A percentile compares a stretch with the other conserved stretches of the same genome.
These are phyloP conservation scores for Oryzias curvinotus DNA, from an alignment of 2,113 vertebrate genomes.

Conservation along the genomic window DNA sequence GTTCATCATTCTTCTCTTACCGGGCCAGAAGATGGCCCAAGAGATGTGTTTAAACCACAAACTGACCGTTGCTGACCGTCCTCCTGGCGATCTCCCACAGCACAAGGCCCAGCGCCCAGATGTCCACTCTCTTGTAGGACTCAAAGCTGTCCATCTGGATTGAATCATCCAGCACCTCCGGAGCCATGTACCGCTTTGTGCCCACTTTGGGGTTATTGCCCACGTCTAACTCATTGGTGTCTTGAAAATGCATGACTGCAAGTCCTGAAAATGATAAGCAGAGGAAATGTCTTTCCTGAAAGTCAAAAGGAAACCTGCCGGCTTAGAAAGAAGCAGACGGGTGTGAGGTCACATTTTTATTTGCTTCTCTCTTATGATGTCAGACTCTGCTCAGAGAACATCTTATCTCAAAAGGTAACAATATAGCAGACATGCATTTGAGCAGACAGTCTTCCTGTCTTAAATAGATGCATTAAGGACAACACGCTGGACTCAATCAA, in stretches of 20 bases:
- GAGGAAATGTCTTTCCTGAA: neutral
- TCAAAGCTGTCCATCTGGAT: conserved; percentile 98
- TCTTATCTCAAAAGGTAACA: neutral
- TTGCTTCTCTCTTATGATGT: neutral
- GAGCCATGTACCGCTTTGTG: conserved; percentile 99
- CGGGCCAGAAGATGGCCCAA: too few species aligned
- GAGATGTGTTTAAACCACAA: neutral
- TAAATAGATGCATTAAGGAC: neutral
- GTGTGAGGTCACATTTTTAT: neutral
- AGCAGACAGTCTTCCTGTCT: neutral
- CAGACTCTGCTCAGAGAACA: neutral
- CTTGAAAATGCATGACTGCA: conserved; percentile 98
- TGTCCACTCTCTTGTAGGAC: conserved; percentile 95
- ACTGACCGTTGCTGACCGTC: conserved; percentile 95
- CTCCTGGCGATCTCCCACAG: conserved; percentile 95
- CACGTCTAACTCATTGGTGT: conserved; percentile 95
- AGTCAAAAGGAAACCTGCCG: neutral
- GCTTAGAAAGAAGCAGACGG: neutral
- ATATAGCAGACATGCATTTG: neutral
- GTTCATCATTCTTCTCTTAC: too few species aligned
- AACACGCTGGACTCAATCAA: neutral
- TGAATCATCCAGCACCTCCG: conserved; percentile 92
- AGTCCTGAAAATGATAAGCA: conserved; percentile 78
- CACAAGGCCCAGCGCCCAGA: conserved; percentile 98
- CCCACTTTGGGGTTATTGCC: conserved; percentile 98